These are phyloP conservation scores for Ichneumon xanthorius DNA, from an alignment of 2,888 invertebrate genomes.

Conservation along the genomic window DNA sequence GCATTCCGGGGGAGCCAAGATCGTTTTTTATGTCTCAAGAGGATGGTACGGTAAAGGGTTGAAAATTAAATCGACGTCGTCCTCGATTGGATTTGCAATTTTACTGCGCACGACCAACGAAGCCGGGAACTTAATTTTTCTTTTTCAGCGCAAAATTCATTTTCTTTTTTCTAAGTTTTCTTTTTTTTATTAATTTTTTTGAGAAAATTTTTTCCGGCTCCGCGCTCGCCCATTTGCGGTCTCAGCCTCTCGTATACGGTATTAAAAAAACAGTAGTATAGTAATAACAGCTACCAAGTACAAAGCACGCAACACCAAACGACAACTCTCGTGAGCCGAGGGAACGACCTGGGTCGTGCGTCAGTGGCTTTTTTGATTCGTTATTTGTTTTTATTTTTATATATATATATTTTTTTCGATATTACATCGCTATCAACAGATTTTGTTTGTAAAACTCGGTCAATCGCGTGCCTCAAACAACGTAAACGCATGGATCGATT, in stretches of 20 bases:
- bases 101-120: conserved; percentile 42
- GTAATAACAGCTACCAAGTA: conserved; percentile 64
- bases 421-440: conserved; percentile 22
- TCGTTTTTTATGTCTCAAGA: conserved; percentile 10
- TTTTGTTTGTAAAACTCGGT: conserved; percentile 29
- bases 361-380: conserved; percentile 54
- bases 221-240: conserved; percentile 44
- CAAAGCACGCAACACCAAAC: conserved; percentile 68
- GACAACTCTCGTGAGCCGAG: conserved; percentile 67
- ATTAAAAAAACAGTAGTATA: conserved; percentile 43
- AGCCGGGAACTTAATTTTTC: conserved; percentile 46
- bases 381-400: conserved; percentile 16
- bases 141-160: not conserved
- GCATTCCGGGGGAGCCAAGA: not conserved
- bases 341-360: conserved; percentile 65
- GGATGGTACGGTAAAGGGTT: conserved; percentile 36
- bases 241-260: conserved; percentile 38
- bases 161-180: not conserved
- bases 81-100: conserved; percentile 36
- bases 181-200: not conserved
- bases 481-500: conserved; percentile 48
- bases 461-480: conserved; percentile 50
- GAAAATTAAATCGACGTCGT: conserved; percentile 17
- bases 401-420: conserved; percentile 9
- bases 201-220: conserved; percentile 36